A percentile compares a stretch with the other conserved stretches of the same genome.
phyloP scores from a whole-genome alignment of 2,888 invertebrate species.

The Drosophila kanekoi region DNA sequence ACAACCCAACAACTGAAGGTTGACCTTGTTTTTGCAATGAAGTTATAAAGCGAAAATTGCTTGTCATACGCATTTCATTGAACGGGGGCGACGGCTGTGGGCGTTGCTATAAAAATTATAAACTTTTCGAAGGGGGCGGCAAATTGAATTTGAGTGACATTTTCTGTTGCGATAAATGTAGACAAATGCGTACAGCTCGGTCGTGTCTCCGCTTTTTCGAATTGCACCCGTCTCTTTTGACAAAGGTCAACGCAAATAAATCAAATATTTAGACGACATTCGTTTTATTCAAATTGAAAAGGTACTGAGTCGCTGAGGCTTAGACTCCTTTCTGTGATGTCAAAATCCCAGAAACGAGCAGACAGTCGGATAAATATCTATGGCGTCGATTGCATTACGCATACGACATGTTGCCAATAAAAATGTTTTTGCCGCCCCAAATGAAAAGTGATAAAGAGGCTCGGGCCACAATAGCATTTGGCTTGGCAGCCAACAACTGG shows the following conservation, averaged over 20 bases:
- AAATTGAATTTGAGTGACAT: conserved; percentile 71
- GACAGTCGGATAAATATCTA: conserved; percentile 55
- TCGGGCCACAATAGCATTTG: conserved; percentile 36
- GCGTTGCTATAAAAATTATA: conserved; percentile 62
- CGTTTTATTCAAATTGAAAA: conserved; percentile 79
- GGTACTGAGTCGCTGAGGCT: conserved; percentile 41
- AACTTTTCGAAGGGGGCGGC: conserved; percentile 45
- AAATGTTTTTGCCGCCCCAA: conserved; percentile 44
- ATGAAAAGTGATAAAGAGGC: conserved; percentile 52
- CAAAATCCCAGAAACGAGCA: conserved; percentile 27
- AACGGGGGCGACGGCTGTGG: not conserved
- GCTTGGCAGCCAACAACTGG: conserved; percentile 38
- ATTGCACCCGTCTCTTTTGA: conserved; percentile 55
- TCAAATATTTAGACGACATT: conserved; percentile 71
- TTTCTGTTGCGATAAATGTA: conserved; percentile 53
- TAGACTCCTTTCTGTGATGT: conserved; percentile 34
- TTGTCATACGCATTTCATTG: conserved; percentile 51
- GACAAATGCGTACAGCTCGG: conserved; percentile 52
- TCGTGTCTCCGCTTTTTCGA: conserved; percentile 22
- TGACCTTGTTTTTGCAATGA: conserved; percentile 58
- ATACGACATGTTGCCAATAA: conserved; percentile 77
- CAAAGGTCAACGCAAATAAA: conserved; percentile 77
- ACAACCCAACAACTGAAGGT: not conserved
- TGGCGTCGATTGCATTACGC: conserved; percentile 74
- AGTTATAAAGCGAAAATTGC: conserved; percentile 75